Evolutionary conservation across 2,113 vertebrate genomes (phyloP).

Genomic region (Stomatorhinus ivindoensis): DNA sequence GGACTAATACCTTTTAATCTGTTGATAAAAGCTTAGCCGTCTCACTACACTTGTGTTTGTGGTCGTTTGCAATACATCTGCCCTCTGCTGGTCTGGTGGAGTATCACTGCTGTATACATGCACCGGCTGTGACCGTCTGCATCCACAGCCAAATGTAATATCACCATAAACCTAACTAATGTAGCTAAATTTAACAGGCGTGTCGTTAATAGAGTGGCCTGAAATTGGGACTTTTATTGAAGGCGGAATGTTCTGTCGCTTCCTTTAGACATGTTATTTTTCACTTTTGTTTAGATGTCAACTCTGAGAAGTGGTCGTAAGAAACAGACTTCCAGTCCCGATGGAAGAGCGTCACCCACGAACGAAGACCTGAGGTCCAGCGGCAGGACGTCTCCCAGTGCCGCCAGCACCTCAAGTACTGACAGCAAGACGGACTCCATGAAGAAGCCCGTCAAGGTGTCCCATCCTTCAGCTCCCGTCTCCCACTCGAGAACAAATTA

Average conservation of each 20-base stretch:
- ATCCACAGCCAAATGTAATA: not conserved
- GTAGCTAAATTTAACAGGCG: not conserved
- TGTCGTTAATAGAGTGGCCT: too few relatives aligned
- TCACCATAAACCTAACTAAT: not conserved
- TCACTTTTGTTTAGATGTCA: slow-evolving; percentile 74
- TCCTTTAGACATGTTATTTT: not conserved
- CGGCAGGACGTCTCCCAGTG: slow-evolving; percentile 88
- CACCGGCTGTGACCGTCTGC: not conserved
- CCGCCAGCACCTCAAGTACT: slow-evolving; percentile 92
- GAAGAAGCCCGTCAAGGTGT: slow-evolving; percentile 90
- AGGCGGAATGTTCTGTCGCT: not conserved
- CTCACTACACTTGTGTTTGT: not conserved
- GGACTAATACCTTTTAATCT: not conserved
- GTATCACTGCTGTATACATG: not conserved
- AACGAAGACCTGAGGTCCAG: slow-evolving; percentile 92
- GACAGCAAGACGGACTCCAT: slow-evolving; percentile 90
- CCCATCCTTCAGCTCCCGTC: too few relatives aligned
- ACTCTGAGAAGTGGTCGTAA: slow-evolving; percentile 97
- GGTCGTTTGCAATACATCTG: not conserved
- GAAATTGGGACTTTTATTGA: not conserved
- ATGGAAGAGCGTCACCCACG: slow-evolving; percentile 85
- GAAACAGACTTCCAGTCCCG: slow-evolving; percentile 93
- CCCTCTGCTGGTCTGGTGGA: not conserved
- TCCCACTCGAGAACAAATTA: too few relatives aligned
- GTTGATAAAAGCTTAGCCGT: not conserved